These are phyloP conservation scores for Drosophila nigromelanica DNA, from an alignment of 1,140 invertebrate species.

Conservation along the genomic window DNA sequence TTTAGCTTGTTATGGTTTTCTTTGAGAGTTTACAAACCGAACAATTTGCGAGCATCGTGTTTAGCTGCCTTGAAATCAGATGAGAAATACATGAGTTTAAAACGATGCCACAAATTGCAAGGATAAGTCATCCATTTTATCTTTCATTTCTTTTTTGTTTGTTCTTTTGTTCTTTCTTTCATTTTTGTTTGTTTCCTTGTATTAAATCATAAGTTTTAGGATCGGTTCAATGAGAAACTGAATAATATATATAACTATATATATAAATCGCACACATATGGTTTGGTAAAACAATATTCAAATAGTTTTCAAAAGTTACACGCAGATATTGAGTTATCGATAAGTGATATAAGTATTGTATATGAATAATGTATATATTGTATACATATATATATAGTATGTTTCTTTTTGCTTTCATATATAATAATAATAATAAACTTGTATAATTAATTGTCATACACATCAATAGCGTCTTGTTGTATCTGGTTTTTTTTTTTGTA, in stretches of 20 bases:
- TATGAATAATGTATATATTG: constrained; percentile 60
- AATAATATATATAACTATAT: constrained; percentile 19
- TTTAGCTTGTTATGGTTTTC: not conserved
- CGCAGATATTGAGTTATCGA: constrained; percentile 43
- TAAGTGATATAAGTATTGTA: constrained; percentile 58
- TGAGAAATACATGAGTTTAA: constrained; percentile 15
- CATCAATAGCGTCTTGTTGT: constrained; percentile 64
- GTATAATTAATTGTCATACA: constrained; percentile 82
- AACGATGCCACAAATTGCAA: not conserved
- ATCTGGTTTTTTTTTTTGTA: constrained; percentile 15
- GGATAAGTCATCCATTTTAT: constrained; percentile 1
- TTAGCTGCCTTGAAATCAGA: constrained; percentile 16
- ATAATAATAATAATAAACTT: constrained; percentile 55
- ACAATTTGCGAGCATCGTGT: constrained; percentile 1
- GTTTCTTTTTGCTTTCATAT: constrained; percentile 2
- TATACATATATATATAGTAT: constrained; percentile 22
- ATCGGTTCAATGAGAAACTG: constrained; percentile 34
- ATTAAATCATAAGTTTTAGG: constrained; percentile 7
- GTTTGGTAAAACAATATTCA: constrained; percentile 73
- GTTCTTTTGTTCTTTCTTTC: not conserved
- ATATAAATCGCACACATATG: constrained; percentile 59
- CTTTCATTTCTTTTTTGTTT: constrained; percentile 8
- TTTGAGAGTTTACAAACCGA: not conserved
- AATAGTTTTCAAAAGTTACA: constrained; percentile 39
- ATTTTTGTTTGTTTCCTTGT: constrained; percentile 9